These are phyloP conservation scores for Oreotrochilus melanogaster DNA, from an alignment of 2,113 vertebrate species.

Conservation along the genomic window DNA sequence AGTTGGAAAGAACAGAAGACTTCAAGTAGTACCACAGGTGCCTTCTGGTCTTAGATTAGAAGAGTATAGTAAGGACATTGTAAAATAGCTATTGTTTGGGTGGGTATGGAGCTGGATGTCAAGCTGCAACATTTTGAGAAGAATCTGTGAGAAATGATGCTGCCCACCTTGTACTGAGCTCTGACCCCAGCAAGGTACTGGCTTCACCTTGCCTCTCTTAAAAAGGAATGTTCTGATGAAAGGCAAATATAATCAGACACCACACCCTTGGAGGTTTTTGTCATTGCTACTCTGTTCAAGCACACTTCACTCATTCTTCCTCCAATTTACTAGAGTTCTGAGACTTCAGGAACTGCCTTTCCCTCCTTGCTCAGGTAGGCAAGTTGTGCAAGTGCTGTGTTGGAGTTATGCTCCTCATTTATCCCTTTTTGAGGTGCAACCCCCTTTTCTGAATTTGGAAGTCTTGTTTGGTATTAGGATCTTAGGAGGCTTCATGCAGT, in stretches of 20 bases:
- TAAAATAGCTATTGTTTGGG: not conserved
- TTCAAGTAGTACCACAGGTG: not conserved
- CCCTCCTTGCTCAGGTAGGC: accelerated
- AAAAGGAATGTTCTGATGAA: not conserved
- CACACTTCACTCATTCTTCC: not conserved
- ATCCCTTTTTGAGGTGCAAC: not conserved
- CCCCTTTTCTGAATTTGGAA: not conserved
- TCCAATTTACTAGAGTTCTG: not conserved
- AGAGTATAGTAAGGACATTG: not conserved
- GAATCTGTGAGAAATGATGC: not conserved
- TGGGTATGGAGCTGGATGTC: not conserved
- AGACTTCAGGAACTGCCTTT: not conserved
- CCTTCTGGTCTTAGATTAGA: not conserved
- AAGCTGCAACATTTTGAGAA: not conserved
- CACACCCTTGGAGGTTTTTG: not conserved
- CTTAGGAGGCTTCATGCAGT: not conserved
- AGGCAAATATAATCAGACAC: not conserved
- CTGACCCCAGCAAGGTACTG: not conserved
- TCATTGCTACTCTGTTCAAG: not conserved
- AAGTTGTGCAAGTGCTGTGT: not conserved
- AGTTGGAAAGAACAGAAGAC: not conserved
- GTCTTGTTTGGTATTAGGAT: not conserved
- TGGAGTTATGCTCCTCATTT: not conserved
- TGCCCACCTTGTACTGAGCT: not conserved
- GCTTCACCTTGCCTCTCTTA: not conserved